phyloP scores from a whole-genome alignment of 2,797 vertebrate genomes.

The Nyctibius grandis region DNA sequence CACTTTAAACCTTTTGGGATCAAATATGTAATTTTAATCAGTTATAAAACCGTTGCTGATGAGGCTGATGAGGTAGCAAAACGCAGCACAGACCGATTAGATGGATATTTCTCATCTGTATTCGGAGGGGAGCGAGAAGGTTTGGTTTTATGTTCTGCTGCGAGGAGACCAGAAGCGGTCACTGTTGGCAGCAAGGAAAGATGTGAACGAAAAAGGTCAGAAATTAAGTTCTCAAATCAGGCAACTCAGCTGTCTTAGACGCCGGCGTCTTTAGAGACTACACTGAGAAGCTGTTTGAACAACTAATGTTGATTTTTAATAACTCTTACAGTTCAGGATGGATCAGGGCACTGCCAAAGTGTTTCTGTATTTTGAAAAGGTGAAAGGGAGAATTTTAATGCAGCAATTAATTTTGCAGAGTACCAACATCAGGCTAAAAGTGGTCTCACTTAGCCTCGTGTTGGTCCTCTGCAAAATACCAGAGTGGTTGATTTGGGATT shows the following conservation, averaged over 20 bases:
- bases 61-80: not conserved
- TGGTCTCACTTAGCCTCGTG: not conserved
- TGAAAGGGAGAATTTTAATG: conserved; percentile 18
- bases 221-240: not conserved
- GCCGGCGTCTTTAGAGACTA: not conserved
- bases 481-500: conserved; percentile 28
- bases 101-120: not conserved
- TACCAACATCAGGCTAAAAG: not conserved
- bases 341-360: not conserved
- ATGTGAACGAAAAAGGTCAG: not conserved
- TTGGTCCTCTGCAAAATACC: conserved; percentile 24
- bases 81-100: rapidly evolving
- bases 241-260: not conserved
- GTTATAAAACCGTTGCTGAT: not conserved
- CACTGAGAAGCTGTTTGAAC: not conserved
- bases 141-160: not conserved
- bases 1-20: not conserved
- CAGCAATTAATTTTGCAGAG: conserved; percentile 41
- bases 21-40: not conserved
- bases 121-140: not conserved
- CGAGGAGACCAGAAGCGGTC: not conserved
- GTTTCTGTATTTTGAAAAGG: not conserved
- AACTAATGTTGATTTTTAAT: conserved; percentile 33
- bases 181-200: not conserved
- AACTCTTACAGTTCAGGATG: not conserved